These are phyloP conservation scores for Anoura caudifer DNA, from an alignment of 2,113 vertebrate genomes.

Conservation along the genomic window DNA sequence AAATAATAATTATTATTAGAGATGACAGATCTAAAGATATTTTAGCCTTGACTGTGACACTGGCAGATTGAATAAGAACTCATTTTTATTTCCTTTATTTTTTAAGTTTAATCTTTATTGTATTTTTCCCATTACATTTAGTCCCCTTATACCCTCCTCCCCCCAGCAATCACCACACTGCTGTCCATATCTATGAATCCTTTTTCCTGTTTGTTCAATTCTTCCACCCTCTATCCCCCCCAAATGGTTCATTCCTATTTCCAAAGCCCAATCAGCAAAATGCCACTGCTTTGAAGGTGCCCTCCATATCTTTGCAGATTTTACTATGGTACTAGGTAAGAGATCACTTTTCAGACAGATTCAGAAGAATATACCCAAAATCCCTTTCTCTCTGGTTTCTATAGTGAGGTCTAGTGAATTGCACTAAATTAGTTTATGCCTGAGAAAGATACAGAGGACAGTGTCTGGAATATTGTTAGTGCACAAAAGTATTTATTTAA, in stretches of 20 bases:
- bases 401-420: not conserved
- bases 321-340: not conserved
- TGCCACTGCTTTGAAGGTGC: not conserved
- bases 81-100: not conserved
- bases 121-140: too few relatives aligned
- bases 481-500: not conserved
- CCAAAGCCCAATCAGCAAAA: not conserved
- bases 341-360: not conserved
- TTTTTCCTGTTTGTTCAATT: too few relatives aligned
- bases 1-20: not conserved
- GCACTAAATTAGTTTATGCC: not conserved
- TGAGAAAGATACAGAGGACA: not conserved
- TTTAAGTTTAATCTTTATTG: too few relatives aligned
- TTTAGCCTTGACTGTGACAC: not conserved
- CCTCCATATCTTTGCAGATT: not conserved
- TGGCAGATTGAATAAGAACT: not conserved
- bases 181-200: too few relatives aligned
- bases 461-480: not conserved
- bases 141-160: too few relatives aligned
- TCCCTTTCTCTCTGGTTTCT: not conserved
- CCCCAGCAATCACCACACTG: too few relatives aligned
- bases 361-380: not conserved
- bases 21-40: not conserved
- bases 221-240: too few relatives aligned
- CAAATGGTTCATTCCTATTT: not conserved